Evolutionary conservation across 1,140 invertebrate species (phyloP).

Genomic region (Telenomus remus): DNA sequence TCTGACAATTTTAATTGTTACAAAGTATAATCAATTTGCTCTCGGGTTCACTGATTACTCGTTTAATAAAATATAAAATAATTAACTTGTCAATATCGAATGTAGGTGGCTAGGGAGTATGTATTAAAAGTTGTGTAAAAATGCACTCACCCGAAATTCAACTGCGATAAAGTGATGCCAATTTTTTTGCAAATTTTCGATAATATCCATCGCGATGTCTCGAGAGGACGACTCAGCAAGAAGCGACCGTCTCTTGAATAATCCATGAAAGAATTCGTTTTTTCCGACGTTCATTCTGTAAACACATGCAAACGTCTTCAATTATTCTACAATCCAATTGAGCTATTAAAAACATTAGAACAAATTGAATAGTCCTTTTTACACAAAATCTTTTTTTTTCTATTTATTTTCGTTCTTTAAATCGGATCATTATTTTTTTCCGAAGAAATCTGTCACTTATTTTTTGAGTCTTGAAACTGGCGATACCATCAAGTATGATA

Average conservation of each 20-base stretch:
- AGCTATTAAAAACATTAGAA: not conserved
- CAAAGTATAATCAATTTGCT: no score
- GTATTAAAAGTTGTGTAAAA: conserved; percentile 25
- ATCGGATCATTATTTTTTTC: no score
- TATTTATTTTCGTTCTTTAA: no score
- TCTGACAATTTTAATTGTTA: no score
- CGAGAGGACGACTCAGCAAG: conserved; percentile 46
- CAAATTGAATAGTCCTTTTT: no score
- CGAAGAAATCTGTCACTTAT: no score
- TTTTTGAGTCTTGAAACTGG: no score
- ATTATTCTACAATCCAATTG: conserved; percentile 9
- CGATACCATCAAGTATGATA: no score
- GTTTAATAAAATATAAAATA: no score
- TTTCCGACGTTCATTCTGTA: conserved; percentile 52
- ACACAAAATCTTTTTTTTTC: conserved; percentile 7
- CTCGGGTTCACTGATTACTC: no score
- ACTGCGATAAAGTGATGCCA: conserved; percentile 25
- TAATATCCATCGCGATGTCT: conserved; percentile 52
- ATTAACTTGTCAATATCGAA: conserved; percentile 15
- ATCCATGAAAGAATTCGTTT: conserved; percentile 55
- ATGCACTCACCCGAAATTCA: conserved; percentile 50
- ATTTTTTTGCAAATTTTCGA: conserved; percentile 49
- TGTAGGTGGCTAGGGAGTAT: conserved; percentile 8
- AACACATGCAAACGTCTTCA: conserved; percentile 33
- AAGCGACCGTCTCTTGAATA: conserved; percentile 48